Conservation (phyloP, 2,113 vertebrate species). For the Agelaius phoeniceus region DNA sequence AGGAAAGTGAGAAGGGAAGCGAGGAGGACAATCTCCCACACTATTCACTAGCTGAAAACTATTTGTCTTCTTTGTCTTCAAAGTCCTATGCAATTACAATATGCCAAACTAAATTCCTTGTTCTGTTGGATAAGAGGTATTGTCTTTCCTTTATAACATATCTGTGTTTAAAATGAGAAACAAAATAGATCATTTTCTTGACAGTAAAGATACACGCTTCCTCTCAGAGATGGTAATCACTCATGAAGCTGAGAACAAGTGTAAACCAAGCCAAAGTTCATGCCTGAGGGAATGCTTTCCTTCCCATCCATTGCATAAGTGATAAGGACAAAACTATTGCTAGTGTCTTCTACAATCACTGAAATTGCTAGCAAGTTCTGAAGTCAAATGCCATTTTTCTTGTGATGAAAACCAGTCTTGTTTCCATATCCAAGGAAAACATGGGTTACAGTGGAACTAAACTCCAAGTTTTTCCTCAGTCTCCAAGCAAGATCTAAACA, state of each 20-base stretch:
- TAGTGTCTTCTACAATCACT: background rate
- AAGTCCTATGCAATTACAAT: background rate
- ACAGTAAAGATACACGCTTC: slow-evolving; percentile 10
- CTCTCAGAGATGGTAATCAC: slow-evolving; percentile 31
- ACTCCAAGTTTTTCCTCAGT: background rate
- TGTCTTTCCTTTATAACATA: slow-evolving; percentile 34
- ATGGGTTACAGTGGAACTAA: background rate
- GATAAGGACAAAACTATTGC: background rate
- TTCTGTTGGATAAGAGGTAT: slow-evolving; percentile 12
- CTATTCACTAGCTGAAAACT: background rate
- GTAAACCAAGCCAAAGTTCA: slow-evolving; percentile 42
- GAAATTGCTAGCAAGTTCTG: background rate
- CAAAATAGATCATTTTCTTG: slow-evolving; percentile 55
- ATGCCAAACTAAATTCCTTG: background rate
- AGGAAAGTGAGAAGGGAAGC: background rate
- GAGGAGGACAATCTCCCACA: background rate
- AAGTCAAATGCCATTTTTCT: background rate
- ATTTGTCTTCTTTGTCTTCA: slow-evolving; percentile 2
- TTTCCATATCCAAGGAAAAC: background rate
- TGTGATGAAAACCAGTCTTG: background rate
- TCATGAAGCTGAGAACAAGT: slow-evolving; percentile 54
- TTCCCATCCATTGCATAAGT: background rate
- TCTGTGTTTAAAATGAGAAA: slow-evolving; percentile 53
- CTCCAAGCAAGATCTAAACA: background rate
- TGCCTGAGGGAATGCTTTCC: slow-evolving; percentile 3